Evolutionary conservation across 1,140 invertebrate species (phyloP), one percentile per base, ranked within the genome.

Genomic region (Octopus bimaculoides): DNA sequence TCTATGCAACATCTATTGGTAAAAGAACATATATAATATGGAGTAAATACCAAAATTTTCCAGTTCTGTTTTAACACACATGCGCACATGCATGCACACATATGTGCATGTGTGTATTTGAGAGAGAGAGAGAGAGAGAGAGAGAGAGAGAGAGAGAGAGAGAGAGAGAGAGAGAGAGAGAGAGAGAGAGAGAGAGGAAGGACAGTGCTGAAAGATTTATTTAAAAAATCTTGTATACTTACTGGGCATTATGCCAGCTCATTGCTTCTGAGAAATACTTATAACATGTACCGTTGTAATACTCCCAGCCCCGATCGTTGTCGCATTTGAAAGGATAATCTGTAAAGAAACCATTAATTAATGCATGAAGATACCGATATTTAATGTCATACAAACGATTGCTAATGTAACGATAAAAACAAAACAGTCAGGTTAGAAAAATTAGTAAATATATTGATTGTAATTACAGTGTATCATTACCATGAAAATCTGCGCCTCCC

Each of bases 231-330:
- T 1, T 41, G 26, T 41, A 71, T 71, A 75, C 74, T 75, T 52
- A 75, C 74, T 53, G 20, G 5, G 74, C 74, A 5, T 75, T 53
- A 52, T 20, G 14, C 74, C 74, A 75, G 52, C 52, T 41, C n/a
- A 52, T 6, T 53, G 20, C 4, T 75, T 75, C 6, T 7, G 74
- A 8, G 52, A 52, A 20, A 75, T 5, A 75, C 52, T 75, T 75
- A 53, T 75, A 75, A 53, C 74, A 75, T 17, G 74, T 75, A 0
- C 74, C 74, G 17, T 75, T 75, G 52, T 26, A 75, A 53, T 17
- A 9, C 41, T 75, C 74, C 74, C 74, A 75, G 8, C 74, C 20
- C 52, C 26, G 52, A 41, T 75, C 52, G 17, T 53, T 75, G 20
- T 75, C 41, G 17, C 74, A 75, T 9, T 75, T 9, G 52, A 75